Percentiles rank a stretch among this genome's conserved stretches.
phyloP scores from a whole-genome alignment of 2,797 vertebrate genomes.

The Tachyglossus aculeatus region DNA sequence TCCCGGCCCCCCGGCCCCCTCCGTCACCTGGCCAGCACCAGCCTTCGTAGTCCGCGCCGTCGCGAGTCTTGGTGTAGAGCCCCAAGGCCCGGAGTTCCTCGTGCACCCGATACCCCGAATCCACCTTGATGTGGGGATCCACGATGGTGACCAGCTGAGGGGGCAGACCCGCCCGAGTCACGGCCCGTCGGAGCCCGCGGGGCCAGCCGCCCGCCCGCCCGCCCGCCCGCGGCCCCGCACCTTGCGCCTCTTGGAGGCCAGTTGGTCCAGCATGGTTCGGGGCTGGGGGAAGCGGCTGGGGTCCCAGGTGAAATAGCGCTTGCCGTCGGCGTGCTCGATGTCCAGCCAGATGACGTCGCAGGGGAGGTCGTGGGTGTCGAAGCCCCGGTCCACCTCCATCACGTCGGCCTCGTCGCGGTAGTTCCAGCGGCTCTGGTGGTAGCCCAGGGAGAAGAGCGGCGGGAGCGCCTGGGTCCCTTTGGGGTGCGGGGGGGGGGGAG shows the following conservation, averaged over 20 bases:
- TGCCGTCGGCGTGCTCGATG: constrained; percentile 93
- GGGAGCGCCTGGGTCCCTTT: constrained; percentile 92
- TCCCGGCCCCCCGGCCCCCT: neutral
- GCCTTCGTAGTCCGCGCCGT: constrained; percentile 90
- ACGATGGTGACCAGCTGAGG: constrained; percentile 91
- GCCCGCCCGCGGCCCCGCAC: constrained; percentile 60
- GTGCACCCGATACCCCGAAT: constrained; percentile 85
- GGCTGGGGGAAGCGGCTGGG: constrained; percentile 86
- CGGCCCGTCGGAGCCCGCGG: no score
- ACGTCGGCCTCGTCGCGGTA: constrained; percentile 95
- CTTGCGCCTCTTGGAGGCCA: constrained; percentile 86
- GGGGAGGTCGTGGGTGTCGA: constrained; percentile 89
- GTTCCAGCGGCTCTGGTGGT: constrained; percentile 98
- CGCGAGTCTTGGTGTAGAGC: constrained; percentile 89
- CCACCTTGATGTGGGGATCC: constrained; percentile 94
- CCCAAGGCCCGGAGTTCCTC: constrained; percentile 80
- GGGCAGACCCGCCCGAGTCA: neutral
- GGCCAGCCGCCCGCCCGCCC: no score
- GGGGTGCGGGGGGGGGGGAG: neutral
- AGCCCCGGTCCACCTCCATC: constrained; percentile 81
- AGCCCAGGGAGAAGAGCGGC: constrained; percentile 85
- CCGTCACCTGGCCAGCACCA: constrained; percentile 93
- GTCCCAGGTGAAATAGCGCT: constrained; percentile 97
- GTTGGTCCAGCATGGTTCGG: constrained; percentile 81
- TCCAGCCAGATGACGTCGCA: constrained; percentile 95